A percentile compares a stretch with the other conserved stretches of the same genome.
Evolutionary conservation across 2,888 invertebrate genomes (phyloP).

Genomic region (Andrena praecox): DNA sequence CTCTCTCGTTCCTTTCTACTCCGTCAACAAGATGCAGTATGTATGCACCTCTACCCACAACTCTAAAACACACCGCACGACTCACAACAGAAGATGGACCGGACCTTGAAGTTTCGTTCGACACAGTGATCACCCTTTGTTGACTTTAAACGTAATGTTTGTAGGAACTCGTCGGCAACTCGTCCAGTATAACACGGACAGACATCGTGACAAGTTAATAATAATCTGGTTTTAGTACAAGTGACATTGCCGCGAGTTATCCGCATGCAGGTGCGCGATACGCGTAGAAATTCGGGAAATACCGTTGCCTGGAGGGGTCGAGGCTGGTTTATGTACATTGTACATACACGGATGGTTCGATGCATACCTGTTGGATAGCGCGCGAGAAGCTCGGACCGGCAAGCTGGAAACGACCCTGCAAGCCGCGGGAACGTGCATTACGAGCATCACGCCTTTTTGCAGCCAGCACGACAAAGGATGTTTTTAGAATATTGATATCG

Average conservation of each 20-base stretch:
- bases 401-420: slow-evolving; percentile 37
- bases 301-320: slow-evolving; percentile 2
- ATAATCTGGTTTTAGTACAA: neutral
- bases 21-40: no score
- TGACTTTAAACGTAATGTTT: neutral
- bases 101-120: no score
- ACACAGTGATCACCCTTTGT: no score
- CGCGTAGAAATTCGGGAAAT: slow-evolving; percentile 29
- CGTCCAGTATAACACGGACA: neutral
- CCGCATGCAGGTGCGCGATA: slow-evolving; percentile 2
- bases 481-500: slow-evolving; percentile 85
- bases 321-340: slow-evolving; percentile 19
- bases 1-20: no score
- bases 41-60: no score
- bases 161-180: neutral
- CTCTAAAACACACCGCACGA: no score
- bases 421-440: slow-evolving; percentile 37
- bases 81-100: no score
- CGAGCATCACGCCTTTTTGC: slow-evolving; percentile 79
- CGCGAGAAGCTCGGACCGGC: slow-evolving; percentile 4
- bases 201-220: neutral
- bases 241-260: neutral
- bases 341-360: slow-evolving; percentile 21
- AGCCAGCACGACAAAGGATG: slow-evolving; percentile 80
- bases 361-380: slow-evolving; percentile 54